Conservation (phyloP, 2,888 invertebrate genomes). For the Synergus laeviventris region DNA sequence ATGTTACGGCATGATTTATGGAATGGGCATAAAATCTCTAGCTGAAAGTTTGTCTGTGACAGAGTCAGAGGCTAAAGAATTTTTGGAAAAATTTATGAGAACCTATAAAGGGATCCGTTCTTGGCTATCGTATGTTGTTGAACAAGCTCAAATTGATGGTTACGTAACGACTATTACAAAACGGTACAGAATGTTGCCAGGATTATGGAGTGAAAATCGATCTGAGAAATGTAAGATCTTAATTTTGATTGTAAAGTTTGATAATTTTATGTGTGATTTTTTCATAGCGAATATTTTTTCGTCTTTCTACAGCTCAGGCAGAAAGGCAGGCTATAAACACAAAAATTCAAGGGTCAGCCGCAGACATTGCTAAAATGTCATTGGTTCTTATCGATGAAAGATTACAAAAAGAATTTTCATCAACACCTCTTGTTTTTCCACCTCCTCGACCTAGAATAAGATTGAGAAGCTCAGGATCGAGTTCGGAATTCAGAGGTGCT, state of each 20-base stretch:
- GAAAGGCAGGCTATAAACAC: conserved; percentile 98
- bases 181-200: conserved; percentile 86
- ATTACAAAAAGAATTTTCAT: conserved; percentile 76
- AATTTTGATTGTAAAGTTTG: background rate
- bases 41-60: conserved; percentile 87
- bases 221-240: conserved; percentile 79
- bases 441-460: conserved; percentile 56
- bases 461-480: conserved; percentile 61
- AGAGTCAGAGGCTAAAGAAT: conserved; percentile 86
- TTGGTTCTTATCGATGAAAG: conserved; percentile 87
- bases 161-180: conserved; percentile 91
- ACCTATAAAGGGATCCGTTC: conserved; percentile 84
- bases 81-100: conserved; percentile 89
- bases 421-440: conserved; percentile 60
- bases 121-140: conserved; percentile 80
- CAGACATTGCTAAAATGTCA: conserved; percentile 95
- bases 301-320: conserved; percentile 81
- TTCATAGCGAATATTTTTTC: background rate
- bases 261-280: background rate
- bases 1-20: conserved; percentile 98
- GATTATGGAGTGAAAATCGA: conserved; percentile 81
- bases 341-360: conserved; percentile 96
- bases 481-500: conserved; percentile 74
- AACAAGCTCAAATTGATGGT: conserved; percentile 83
- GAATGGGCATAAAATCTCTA: conserved; percentile 92